Evolutionary conservation across 2,113 vertebrate genomes (phyloP).

Genomic region (Accipiter cooperii): DNA sequence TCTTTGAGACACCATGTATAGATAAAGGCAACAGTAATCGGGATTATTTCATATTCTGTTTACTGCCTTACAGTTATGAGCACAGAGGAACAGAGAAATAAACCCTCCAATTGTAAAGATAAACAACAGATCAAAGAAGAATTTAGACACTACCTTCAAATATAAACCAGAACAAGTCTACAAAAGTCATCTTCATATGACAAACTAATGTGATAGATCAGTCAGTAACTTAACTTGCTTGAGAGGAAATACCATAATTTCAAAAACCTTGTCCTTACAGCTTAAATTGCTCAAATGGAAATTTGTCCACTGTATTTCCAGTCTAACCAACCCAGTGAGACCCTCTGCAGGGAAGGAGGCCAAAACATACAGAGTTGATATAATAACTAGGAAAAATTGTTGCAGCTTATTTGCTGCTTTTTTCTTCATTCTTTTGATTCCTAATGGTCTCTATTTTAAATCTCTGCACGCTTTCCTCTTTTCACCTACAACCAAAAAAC

Average conservation of each 20-base stretch:
- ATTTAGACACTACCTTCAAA: not conserved
- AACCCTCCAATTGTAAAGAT: not conserved
- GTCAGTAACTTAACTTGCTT: not conserved
- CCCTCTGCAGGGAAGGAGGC: not conserved
- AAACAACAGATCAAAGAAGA: conserved; percentile 7
- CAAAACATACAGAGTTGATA: not conserved
- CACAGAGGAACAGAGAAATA: not conserved
- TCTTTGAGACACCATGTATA: not conserved
- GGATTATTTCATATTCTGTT: not conserved
- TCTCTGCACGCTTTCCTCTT: not conserved
- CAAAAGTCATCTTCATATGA: not conserved
- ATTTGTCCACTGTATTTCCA: not conserved
- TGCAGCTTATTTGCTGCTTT: not conserved
- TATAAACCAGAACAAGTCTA: not conserved
- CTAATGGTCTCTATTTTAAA: not conserved
- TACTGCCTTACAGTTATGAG: not conserved
- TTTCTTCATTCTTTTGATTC: not conserved
- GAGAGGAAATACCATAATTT: not conserved
- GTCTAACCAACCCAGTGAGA: not conserved
- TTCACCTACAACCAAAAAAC: not conserved
- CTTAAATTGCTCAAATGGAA: not conserved
- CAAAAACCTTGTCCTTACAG: not conserved
- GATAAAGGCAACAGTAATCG: not conserved
- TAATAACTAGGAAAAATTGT: not conserved
- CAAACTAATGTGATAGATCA: not conserved